Evolutionary conservation across 2,888 invertebrate species (phyloP).

Genomic region (Podotricha telesiphe): DNA sequence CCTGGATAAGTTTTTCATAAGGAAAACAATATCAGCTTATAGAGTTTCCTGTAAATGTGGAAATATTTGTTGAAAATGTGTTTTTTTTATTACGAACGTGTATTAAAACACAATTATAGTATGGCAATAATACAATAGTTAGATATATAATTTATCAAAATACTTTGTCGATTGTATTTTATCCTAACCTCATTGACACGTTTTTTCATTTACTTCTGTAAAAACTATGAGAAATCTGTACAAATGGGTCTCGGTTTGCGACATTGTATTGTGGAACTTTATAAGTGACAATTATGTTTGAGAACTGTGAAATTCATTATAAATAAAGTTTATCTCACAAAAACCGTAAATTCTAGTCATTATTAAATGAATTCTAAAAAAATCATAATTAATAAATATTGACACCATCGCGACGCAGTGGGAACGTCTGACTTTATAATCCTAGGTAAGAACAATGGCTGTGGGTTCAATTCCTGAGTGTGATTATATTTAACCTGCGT

Average conservation of each 20-base stretch:
- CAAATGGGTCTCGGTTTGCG: slow-evolving; percentile 53
- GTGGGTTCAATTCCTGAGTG: no score
- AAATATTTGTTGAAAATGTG: slow-evolving; percentile 22
- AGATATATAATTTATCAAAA: slow-evolving; percentile 33
- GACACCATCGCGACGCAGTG: no score
- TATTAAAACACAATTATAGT: slow-evolving; percentile 24
- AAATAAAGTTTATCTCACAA: not conserved
- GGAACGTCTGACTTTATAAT: no score
- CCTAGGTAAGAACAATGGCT: no score
- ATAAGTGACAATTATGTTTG: slow-evolving; percentile 38
- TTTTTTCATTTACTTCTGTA: slow-evolving; percentile 36
- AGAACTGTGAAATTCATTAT: slow-evolving; percentile 44
- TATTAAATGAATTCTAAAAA: not conserved
- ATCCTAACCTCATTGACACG: slow-evolving; percentile 37
- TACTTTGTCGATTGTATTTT: slow-evolving; percentile 33
- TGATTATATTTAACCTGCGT: no score
- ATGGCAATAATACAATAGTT: slow-evolving; percentile 22
- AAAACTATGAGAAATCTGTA: slow-evolving; percentile 42
- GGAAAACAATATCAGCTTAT: not conserved
- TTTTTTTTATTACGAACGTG: slow-evolving; percentile 1
- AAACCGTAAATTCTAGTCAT: not conserved
- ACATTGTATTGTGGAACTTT: slow-evolving; percentile 57
- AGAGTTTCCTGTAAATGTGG: slow-evolving; percentile 7
- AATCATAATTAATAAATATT: no score
- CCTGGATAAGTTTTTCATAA: no score